Conservation (phyloP, 2,113 vertebrate species). For the Riparia riparia region DNA sequence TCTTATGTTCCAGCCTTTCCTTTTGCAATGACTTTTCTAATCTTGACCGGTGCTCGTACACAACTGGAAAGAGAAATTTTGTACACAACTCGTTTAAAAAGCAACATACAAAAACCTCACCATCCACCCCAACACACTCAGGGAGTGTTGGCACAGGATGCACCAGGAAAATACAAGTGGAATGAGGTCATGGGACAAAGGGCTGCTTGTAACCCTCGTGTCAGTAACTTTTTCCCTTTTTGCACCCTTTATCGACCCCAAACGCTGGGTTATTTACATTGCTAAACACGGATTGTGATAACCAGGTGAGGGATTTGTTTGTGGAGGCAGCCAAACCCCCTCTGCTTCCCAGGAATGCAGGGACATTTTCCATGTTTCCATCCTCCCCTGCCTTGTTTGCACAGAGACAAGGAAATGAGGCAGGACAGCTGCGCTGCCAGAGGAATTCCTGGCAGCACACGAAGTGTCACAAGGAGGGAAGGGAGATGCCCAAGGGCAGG, state of each 20-base stretch:
- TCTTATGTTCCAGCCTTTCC: conserved; percentile 96
- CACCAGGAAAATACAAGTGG: background rate
- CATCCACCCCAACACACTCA: background rate
- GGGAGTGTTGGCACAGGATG: background rate
- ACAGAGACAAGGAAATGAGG: background rate
- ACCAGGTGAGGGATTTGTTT: background rate
- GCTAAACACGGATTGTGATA: background rate
- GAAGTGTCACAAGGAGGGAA: background rate
- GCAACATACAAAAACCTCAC: fast-evolving
- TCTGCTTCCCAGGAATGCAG: background rate
- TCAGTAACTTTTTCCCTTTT: background rate
- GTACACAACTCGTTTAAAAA: background rate
- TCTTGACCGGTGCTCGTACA: conserved; percentile 96
- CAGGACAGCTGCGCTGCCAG: background rate
- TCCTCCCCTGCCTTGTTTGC: background rate
- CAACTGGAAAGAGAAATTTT: conserved; percentile 80
- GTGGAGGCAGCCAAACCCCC: background rate
- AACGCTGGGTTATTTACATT: background rate
- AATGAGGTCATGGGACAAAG: background rate
- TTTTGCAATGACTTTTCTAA: conserved; percentile 98
- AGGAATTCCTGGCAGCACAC: background rate
- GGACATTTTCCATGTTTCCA: background rate
- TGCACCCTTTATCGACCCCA: background rate
- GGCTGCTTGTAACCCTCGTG: background rate
- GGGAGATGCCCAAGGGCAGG: background rate